Evolutionary conservation across 2,797 vertebrate genomes (phyloP), one percentile per base, ranked within the genome.

Genomic region (Selene dorsalis): DNA sequence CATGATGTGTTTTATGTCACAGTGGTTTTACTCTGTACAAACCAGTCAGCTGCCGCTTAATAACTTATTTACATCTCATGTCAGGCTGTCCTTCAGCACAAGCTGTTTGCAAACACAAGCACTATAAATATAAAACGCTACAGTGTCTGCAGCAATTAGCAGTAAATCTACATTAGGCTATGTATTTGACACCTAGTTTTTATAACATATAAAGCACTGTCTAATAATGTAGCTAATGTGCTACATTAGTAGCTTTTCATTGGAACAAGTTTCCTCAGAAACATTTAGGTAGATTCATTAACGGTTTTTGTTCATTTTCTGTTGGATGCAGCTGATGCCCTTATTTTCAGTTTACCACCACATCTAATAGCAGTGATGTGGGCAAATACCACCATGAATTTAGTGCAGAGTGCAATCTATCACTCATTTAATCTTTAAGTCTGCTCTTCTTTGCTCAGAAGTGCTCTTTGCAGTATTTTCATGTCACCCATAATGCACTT

Each of bases 191-290:
- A 35, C 13, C 72, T 24, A 18, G 26, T 56, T 28, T 11, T 30
- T 56, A 18, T 11, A 32, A 5, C 28, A n/a, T 28, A 60, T 28
- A 64, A 56, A 71, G 18, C 35, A 55, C 30, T 38, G 10, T 3
- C 17, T 57, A 14, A 45, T 39, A 67, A 82, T 50, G 65, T 58
- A 75, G 60, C 55, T 67, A 60, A 67, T 3, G 26, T 50, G 62
- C 73, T 78, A 66, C 79, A 57, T 79, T 56, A 64, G 61, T 73
- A 77, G 70, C 71, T 57, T 69, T 69, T 26, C 4, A 3, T 13
- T 59, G 12, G n/a, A 81, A 66, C 6, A 39, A 52, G 39, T 84
- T 88, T 81, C 84, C 79, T 65, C 4, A 80, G 75, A 86, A 87
- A 90, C 76, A 78, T 63, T 81, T 75, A 38, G 32, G 32, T 35